Evolutionary conservation across 2,797 vertebrate species (phyloP), one percentile per base, ranked within the genome.

Genomic region (Anguilla marmorata): DNA sequence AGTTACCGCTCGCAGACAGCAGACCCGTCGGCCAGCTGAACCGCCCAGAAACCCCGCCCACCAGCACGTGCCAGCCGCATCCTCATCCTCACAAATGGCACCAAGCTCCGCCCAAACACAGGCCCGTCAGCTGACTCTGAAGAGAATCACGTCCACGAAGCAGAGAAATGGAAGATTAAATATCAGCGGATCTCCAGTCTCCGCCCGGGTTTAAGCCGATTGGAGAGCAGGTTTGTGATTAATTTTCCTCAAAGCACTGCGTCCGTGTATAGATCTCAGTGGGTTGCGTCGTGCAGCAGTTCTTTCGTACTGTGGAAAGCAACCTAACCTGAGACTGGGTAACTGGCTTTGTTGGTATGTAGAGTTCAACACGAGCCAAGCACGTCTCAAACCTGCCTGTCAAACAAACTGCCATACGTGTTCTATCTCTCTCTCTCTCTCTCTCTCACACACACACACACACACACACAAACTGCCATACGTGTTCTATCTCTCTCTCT

Each of bases 121-220:
- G 4, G 2, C 16, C 84, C 58, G 3, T 14, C 19, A 9, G 19
- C 84, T 41, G 84, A 37, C 37, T 37, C 24, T 12, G 12, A n/a
- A 8, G 27, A 72, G 69, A 79, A 6, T 6, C 33, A 45, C 6
- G 14, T 45, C 74, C 74, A 14, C 16, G 7, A 90, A 90, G 87
- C 27, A 86, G 60, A 41, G 63, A 60, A 9, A 66, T 74, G 16
- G 50, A 87, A 92, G 94, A 95, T 95, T 95, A 94, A 93, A 93
- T 89, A 80, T 85, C 56, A 74, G 87, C n/a, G 24, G 89, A 87
- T 74, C 91, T 90, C 92, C 92, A 91, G 90, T 91, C 92, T 91
- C 91, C 8, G 63, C 87, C 89, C 88, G 90, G 87, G 83, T 85
- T 14, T 95, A 95, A 95, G 93, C 94, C 92, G 93, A 94, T 95